Conservation (phyloP, 1,140 invertebrate species). For the Dreissena polymorpha region DNA sequence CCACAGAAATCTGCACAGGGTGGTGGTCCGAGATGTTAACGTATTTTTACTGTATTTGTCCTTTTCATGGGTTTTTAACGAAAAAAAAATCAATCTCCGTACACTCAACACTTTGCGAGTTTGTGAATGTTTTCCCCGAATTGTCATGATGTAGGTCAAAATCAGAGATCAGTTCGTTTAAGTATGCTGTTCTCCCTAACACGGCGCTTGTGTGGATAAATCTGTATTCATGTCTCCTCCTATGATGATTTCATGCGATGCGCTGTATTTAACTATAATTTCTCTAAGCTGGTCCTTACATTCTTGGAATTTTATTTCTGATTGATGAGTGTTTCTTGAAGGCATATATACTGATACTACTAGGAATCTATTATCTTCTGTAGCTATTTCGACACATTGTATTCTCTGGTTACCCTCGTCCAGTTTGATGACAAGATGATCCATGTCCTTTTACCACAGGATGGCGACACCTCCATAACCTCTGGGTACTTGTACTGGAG, state of each 20-base stretch:
- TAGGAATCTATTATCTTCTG: too few species aligned
- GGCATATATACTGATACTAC: too few species aligned
- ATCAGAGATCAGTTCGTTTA: not conserved
- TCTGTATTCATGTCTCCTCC: constrained; percentile 22
- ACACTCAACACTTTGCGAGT: not conserved
- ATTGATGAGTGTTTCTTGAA: too few species aligned
- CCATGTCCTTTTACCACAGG: constrained; percentile 21
- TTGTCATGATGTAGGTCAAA: constrained; percentile 1
- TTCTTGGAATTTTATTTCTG: too few species aligned
- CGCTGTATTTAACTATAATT: too few species aligned
- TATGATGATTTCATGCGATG: not conserved
- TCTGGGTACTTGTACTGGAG: constrained; percentile 28
- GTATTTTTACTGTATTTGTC: not conserved
- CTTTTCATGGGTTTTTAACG: too few species aligned
- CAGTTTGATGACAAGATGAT: not conserved
- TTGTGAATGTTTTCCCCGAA: not conserved
- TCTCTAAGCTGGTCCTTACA: too few species aligned
- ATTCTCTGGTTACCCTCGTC: constrained; percentile 19
- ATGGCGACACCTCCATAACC: constrained; percentile 43
- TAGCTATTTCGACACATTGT: constrained; percentile 9
- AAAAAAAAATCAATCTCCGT: constrained; percentile 23
- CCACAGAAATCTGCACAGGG: too few species aligned
- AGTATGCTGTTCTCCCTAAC: not conserved
- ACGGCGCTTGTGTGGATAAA: not conserved
- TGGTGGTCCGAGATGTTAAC: too few species aligned